These are phyloP conservation scores for Protonibea diacanthus DNA, from an alignment of 2,797 vertebrate species.

Conservation along the genomic window DNA sequence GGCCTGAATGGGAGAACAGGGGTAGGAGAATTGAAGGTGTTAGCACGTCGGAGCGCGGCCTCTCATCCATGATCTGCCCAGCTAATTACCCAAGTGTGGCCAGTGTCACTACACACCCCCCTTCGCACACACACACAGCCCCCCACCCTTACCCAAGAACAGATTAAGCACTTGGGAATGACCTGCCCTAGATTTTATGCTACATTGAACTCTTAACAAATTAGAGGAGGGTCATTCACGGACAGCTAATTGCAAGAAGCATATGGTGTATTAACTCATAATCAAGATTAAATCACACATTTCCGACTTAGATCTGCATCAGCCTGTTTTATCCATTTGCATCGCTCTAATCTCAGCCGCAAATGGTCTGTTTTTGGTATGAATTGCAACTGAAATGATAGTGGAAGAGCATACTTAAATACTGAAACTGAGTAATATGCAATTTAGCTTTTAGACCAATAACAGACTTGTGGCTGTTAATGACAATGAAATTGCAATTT, in stretches of 20 bases:
- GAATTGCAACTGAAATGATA: conserved; percentile 29
- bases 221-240: conserved; percentile 83
- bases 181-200: conserved; percentile 87
- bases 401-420: conserved; percentile 23
- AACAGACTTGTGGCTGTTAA: conserved; percentile 47
- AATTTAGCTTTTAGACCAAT: conserved; percentile 54
- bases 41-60: conserved; percentile 60
- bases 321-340: conserved; percentile 18
- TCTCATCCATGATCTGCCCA: conserved; percentile 75
- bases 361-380: conserved; percentile 44
- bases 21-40: conserved; percentile 69
- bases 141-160: conserved; percentile 55
- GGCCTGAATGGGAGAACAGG: conserved; percentile 45
- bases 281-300: conserved; percentile 85
- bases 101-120: conserved; percentile 12
- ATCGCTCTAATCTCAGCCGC: conserved; percentile 20
- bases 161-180: conserved; percentile 85
- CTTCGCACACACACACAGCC: too few species aligned
- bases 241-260: conserved; percentile 86
- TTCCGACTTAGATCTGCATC: conserved; percentile 59
- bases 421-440: neutral
- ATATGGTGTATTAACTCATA: conserved; percentile 85
- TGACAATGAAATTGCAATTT: conserved; percentile 35
- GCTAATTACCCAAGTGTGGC: conserved; percentile 78
- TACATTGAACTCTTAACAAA: conserved; percentile 88